A percentile compares a stretch with the other conserved stretches of the same genome.
Conservation (phyloP, 2,888 invertebrate species). For the Ectemnius lituratus region DNA sequence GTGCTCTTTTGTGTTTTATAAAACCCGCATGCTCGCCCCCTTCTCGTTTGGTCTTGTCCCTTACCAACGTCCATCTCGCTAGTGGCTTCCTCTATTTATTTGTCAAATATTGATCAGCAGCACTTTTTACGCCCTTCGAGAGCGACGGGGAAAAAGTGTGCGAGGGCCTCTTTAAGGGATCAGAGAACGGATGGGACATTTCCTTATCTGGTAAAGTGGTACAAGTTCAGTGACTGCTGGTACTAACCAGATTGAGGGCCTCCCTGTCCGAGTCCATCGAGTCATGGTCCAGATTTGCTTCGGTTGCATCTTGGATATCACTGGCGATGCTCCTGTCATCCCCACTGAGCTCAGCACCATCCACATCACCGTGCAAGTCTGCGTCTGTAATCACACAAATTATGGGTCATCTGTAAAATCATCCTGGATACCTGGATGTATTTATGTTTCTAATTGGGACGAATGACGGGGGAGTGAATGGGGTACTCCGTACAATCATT, state of each 20-base stretch:
- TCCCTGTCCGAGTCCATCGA: constrained; percentile 83
- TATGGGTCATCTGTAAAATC: not conserved
- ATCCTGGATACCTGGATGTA: not conserved
- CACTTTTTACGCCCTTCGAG: constrained; percentile 41
- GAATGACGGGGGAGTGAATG: too few relatives aligned
- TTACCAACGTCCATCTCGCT: constrained; percentile 42
- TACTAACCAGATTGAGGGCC: constrained; percentile 83
- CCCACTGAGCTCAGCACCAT: constrained; percentile 81
- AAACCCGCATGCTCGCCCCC: constrained; percentile 54
- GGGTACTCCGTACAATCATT: constrained; percentile 70
- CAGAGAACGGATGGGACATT: constrained; percentile 17
- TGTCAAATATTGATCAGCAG: constrained; percentile 68
- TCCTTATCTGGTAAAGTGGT: not conserved
- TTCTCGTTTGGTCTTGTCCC: constrained; percentile 1
- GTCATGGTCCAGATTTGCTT: constrained; percentile 80
- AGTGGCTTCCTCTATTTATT: constrained; percentile 66
- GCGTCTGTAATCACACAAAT: constrained; percentile 79
- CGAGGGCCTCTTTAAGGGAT: not conserved
- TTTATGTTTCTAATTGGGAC: too few relatives aligned
- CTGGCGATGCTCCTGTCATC: constrained; percentile 82
- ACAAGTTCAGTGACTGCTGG: too few relatives aligned
- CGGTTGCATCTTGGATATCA: constrained; percentile 79
- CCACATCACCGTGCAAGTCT: constrained; percentile 82
- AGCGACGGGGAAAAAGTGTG: constrained; percentile 30
- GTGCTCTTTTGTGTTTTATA: constrained; percentile 67